Evolutionary conservation across 2,888 invertebrate genomes (phyloP).

Genomic region (Caenorhabditis virilis): DNA sequence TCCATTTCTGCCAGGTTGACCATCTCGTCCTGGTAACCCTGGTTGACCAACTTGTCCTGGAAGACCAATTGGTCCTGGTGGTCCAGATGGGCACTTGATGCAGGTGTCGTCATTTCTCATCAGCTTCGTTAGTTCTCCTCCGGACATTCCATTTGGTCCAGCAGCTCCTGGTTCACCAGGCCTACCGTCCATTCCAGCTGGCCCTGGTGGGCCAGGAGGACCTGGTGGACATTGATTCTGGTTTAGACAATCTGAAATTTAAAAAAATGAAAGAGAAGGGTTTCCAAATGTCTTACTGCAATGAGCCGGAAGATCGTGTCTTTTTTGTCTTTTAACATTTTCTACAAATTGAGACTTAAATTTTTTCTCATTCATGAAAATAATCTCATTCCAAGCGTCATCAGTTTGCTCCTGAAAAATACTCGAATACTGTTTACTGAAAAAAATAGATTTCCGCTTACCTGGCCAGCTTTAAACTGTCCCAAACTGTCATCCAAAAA

Average conservation of each 20-base stretch:
- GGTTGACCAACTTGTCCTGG: conserved; percentile 38
- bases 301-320: conserved; percentile 34
- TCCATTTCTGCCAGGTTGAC: conserved; percentile 34
- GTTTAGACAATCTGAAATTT: conserved; percentile 27
- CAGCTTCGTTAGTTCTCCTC: conserved; percentile 15
- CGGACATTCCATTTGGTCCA: conserved; percentile 42
- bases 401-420: conserved; percentile 22
- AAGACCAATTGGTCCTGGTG: conserved; percentile 35
- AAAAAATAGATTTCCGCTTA: background rate
- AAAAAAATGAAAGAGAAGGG: background rate
- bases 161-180: conserved; percentile 31
- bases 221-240: conserved; percentile 48
- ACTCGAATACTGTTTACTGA: background rate
- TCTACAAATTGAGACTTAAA: conserved; percentile 2
- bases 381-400: conserved; percentile 42
- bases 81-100: conserved; percentile 48
- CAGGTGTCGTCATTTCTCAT: conserved; percentile 38
- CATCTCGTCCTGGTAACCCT: conserved; percentile 45
- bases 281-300: conserved; percentile 14
- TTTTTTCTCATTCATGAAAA: conserved; percentile 14
- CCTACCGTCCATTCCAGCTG: conserved; percentile 46
- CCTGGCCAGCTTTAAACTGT: conserved; percentile 32
- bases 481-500: conserved; percentile 36
- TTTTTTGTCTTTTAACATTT: conserved; percentile 12
- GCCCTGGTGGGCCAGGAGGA: conserved; percentile 47